These are phyloP conservation scores for Cancer borealis DNA, from an alignment of 2,888 invertebrate species.

Conservation along the genomic window DNA sequence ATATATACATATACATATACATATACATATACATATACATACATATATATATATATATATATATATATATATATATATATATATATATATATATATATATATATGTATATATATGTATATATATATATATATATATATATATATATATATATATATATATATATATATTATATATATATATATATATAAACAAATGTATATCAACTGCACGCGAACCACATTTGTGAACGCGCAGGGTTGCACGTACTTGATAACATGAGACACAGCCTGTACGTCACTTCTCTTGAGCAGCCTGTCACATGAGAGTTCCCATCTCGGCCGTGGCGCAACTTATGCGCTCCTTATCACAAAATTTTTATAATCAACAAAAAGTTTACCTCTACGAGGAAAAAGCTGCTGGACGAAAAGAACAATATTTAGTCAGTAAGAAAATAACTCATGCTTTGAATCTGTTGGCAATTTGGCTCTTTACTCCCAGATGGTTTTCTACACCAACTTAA, in stretches of 20 bases:
- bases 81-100: no score
- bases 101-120: no score
- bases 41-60: no score
- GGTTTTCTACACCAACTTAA: not conserved
- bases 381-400: not conserved
- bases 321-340: not conserved
- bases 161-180: no score
- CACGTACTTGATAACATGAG: not conserved
- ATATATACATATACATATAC: no score
- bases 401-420: not conserved
- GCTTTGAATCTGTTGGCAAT: not conserved
- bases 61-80: no score
- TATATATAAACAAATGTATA: not conserved
- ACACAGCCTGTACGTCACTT: not conserved
- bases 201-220: not conserved
- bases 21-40: no score
- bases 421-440: not conserved
- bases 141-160: no score
- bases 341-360: not conserved
- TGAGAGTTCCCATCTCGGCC: not conserved
- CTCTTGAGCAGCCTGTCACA: not conserved
- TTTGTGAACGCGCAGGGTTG: not conserved
- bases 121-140: no score
- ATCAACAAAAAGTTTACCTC: not conserved
- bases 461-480: not conserved